These are phyloP conservation scores for Caenorhabditis sp. DNA, from an alignment of 2,888 invertebrate genomes.

Conservation along the genomic window DNA sequence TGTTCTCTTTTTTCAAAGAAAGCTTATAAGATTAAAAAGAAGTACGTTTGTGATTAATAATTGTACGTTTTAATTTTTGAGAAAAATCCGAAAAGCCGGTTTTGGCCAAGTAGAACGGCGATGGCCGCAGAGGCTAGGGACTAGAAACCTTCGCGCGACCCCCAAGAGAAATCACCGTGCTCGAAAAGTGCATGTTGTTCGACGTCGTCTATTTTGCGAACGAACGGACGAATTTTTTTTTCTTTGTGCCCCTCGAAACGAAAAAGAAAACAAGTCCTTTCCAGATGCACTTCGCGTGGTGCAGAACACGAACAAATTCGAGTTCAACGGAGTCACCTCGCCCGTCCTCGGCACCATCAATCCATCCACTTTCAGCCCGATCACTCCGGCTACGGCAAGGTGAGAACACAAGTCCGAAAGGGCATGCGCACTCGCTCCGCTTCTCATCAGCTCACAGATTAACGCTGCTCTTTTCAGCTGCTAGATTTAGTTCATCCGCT, in stretches of 20 bases:
- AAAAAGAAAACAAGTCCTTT: constrained; percentile 21
- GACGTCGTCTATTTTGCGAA: neutral
- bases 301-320: constrained; percentile 54
- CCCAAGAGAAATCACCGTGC: too few relatives aligned
- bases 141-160: too few relatives aligned
- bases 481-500: constrained; percentile 26
- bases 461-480: neutral
- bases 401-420: constrained; percentile 1
- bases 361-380: constrained; percentile 27
- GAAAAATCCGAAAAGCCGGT: too few relatives aligned
- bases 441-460: constrained; percentile 22
- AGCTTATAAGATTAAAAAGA: too few relatives aligned
- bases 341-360: constrained; percentile 24
- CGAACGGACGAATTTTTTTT: constrained; percentile 23
- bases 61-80: too few relatives aligned
- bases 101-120: too few relatives aligned
- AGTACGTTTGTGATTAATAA: too few relatives aligned
- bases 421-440: constrained; percentile 18
- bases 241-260: constrained; percentile 9
- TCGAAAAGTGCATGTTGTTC: constrained; percentile 20
- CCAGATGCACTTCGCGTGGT: constrained; percentile 59
- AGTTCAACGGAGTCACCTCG: constrained; percentile 38
- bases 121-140: too few relatives aligned
- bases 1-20: too few relatives aligned
- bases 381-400: constrained; percentile 47